Evolutionary conservation across 1,140 invertebrate species (phyloP).

Genomic region (Calliphora vicina): DNA sequence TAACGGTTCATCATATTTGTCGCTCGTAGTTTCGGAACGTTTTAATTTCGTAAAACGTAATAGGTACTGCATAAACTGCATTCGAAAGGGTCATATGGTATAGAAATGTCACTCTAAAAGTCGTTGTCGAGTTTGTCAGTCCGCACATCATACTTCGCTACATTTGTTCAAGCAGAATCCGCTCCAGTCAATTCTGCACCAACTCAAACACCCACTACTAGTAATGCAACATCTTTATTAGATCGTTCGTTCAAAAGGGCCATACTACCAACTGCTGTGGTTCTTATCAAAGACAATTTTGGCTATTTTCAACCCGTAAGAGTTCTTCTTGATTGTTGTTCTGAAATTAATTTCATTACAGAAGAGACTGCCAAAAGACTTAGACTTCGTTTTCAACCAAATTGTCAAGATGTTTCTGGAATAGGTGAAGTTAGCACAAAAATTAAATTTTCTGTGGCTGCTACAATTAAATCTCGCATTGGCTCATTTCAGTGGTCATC

Average conservation of each 20-base stretch:
- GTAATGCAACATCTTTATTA: not conserved
- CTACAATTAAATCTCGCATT: not conserved
- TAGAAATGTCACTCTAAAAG: not conserved
- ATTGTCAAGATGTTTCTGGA: not conserved
- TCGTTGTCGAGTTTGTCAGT: not conserved
- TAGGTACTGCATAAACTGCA: not conserved
- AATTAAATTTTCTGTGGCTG: not conserved
- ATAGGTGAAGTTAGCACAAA: not conserved
- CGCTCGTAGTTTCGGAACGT: too few relatives aligned
- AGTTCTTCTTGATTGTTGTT: slow-evolving; percentile 36
- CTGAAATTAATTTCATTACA: slow-evolving; percentile 38
- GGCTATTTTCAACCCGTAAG: slow-evolving; percentile 24
- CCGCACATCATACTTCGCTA: not conserved
- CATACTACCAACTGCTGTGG: slow-evolving; percentile 35
- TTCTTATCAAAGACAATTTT: slow-evolving; percentile 34
- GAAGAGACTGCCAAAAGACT: slow-evolving; percentile 25
- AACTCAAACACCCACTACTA: too few relatives aligned
- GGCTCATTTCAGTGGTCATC: too few relatives aligned
- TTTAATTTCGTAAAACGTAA: slow-evolving; percentile 1
- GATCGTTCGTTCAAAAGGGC: slow-evolving; percentile 14
- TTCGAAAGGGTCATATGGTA: not conserved
- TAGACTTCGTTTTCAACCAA: not conserved
- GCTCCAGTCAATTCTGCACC: not conserved
- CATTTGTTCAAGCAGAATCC: not conserved
- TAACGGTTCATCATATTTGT: too few relatives aligned